Evolutionary conservation across 2,888 invertebrate species (phyloP), one percentile per base, ranked within the genome.

Genomic region (Diachrysia chrysitis): DNA sequence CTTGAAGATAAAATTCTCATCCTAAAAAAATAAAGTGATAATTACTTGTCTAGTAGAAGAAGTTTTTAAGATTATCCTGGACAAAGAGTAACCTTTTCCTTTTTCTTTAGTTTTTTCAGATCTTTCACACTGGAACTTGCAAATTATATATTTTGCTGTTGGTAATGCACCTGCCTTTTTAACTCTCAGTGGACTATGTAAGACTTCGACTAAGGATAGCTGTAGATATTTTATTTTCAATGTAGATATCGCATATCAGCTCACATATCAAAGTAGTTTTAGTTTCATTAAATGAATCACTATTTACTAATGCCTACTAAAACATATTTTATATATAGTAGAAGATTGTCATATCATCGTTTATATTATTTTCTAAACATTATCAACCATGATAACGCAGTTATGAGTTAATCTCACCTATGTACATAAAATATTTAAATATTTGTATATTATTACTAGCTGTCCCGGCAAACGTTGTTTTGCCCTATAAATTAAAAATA

Each of bases 161-260:
- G 21, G 21, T 2, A 51, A 2, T 51, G 21, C 48, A 51, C 48
- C 48, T 51, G 21, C 12, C 3, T 19, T 51, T 16, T 4, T 21
- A 19, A 51, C 12, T 12, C 48, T 51, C 48, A 51, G 19, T 21
- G 48, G 48, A 51, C 48, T 21, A 42, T n/a, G 42, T n/a, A 21
- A 48, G 48, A 51, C 48, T 51, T 51, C 21, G 48, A 48, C 48
- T 19, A 48, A 48, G 48, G 19, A 48, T 3, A 10, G 19, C 48
- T 48, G 48, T 17, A 19, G 48, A 19, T 19, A 21, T 12, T 21
- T 51, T 21, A 19, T 51, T 2, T 51, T 12, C 21, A 51, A 51
- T 51, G n/a, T n/a, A n/a, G n/a, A 17, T 21, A 21, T 14, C 21
- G 19, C 19, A 4, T 51, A 51, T 48, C 7, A 19, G 7, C 2